Conservation (phyloP, 2,797 vertebrate genomes). For the Muscicapa striata region DNA sequence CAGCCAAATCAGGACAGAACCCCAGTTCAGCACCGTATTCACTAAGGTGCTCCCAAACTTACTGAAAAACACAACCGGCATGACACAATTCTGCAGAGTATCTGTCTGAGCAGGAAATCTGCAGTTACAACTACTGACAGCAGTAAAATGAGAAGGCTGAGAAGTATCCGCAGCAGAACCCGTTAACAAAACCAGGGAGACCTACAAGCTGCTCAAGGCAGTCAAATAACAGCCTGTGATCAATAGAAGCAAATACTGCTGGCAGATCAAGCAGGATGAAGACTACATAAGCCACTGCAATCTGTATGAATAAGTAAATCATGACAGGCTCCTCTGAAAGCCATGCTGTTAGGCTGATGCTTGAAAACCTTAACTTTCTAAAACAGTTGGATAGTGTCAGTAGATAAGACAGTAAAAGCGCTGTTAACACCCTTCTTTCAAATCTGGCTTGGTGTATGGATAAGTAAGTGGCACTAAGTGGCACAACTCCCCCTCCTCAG, state of each 20-base stretch:
- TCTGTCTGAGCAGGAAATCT: background rate
- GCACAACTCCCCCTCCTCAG: background rate
- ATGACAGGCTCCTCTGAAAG: slow-evolving; percentile 52
- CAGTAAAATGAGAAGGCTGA: slow-evolving; percentile 16
- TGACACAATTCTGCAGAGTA: background rate
- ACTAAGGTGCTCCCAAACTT: background rate
- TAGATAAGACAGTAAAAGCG: background rate
- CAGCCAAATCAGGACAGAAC: background rate
- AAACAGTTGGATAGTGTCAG: slow-evolving; percentile 14
- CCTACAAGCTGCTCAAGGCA: slow-evolving; percentile 63
- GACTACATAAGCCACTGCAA: slow-evolving; percentile 65
- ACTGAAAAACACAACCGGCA: background rate
- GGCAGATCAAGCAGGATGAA: slow-evolving; percentile 70
- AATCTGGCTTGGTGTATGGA: background rate
- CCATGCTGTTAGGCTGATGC: background rate
- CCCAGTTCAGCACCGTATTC: background rate
- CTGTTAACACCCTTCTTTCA: slow-evolving; percentile 7
- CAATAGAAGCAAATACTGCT: slow-evolving; percentile 68
- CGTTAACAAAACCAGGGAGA: slow-evolving; percentile 47
- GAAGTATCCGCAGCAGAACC: slow-evolving; percentile 10
- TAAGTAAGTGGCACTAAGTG: background rate
- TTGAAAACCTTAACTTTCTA: slow-evolving; percentile 44
- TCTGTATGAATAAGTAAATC: slow-evolving; percentile 69
- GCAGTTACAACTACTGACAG: slow-evolving; percentile 14
- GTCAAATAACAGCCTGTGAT: slow-evolving; percentile 62